These are phyloP conservation scores for Crocallis elinguaria DNA, from an alignment of 2,888 invertebrate species.

Conservation along the genomic window DNA sequence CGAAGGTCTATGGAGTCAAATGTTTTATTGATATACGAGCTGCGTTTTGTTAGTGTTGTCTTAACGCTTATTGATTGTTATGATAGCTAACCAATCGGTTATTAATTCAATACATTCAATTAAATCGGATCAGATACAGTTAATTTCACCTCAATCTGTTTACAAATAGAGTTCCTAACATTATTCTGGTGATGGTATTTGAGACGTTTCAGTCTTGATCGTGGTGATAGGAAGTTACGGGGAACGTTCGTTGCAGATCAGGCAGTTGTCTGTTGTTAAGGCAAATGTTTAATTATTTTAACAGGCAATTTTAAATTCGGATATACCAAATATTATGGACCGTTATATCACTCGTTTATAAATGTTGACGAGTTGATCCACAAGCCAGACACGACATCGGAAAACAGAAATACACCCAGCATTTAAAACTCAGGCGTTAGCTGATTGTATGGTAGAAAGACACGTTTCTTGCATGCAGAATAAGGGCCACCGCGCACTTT, in stretches of 20 bases:
- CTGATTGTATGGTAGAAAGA: constrained; percentile 8
- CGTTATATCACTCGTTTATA: too few species aligned
- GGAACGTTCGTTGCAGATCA: too few species aligned
- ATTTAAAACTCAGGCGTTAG: background rate
- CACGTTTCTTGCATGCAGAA: constrained; percentile 11
- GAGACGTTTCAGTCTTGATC: background rate
- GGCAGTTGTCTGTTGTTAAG: too few species aligned
- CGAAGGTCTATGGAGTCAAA: constrained; percentile 1
- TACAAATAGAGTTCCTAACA: constrained; percentile 15
- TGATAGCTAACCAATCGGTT: constrained; percentile 20
- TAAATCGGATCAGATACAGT: constrained; percentile 16
- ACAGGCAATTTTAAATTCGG: too few species aligned
- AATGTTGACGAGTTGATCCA: too few species aligned
- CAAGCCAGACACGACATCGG: too few species aligned
- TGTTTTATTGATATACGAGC: constrained; percentile 24
- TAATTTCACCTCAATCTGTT: constrained; percentile 25
- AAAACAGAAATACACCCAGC: background rate
- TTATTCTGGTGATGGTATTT: constrained; percentile 8
- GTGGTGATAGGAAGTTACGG: background rate
- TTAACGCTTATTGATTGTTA: constrained; percentile 18
- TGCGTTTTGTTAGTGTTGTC: constrained; percentile 8
- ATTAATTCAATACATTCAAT: constrained; percentile 26
- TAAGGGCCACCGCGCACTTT: constrained; percentile 7
- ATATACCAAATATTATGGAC: too few species aligned
- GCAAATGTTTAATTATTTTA: too few species aligned